Evolutionary conservation across 2,113 vertebrate genomes (phyloP).

Genomic region (Nannobrachium achirus): DNA sequence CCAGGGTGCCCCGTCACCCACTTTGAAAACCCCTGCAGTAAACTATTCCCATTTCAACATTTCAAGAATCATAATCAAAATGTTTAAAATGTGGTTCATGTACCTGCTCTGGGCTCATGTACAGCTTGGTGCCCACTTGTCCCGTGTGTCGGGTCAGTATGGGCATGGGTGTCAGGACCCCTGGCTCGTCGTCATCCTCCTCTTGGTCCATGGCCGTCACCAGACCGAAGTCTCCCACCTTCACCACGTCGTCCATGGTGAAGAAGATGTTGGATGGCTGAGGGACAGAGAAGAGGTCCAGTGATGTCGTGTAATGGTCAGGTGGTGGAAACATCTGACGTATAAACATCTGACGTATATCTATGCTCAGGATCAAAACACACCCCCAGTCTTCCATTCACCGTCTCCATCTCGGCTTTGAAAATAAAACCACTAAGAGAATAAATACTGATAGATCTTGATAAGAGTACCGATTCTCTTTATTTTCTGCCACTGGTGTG

Average conservation of each 20-base stretch:
- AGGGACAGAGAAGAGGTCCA: constrained; percentile 11
- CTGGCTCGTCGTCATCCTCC: constrained; percentile 91
- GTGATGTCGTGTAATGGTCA: background rate
- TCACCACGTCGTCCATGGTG: constrained; percentile 96
- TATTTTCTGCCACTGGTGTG: background rate
- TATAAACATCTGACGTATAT: no score
- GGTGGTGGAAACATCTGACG: no score
- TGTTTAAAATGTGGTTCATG: background rate
- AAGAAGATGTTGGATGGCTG: constrained; percentile 99
- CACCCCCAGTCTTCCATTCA: no score
- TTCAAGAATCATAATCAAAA: no score
- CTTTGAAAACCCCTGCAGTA: no score
- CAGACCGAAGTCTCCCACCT: constrained; percentile 96
- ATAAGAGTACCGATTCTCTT: no score
- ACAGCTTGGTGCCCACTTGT: constrained; percentile 98
- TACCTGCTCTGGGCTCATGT: constrained; percentile 99
- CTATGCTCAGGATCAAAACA: no score
- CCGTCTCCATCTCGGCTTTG: no score
- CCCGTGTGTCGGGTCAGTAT: constrained; percentile 94
- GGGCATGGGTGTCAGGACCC: constrained; percentile 89
- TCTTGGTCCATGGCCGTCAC: constrained; percentile 99
- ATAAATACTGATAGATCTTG: no score
- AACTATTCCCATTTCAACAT: no score
- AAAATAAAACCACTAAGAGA: no score
- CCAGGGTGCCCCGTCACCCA: no score